Evolutionary conservation across 64 coral and sea anemone species (phyloP).

Genomic region (Trachythela sp.): DNA sequence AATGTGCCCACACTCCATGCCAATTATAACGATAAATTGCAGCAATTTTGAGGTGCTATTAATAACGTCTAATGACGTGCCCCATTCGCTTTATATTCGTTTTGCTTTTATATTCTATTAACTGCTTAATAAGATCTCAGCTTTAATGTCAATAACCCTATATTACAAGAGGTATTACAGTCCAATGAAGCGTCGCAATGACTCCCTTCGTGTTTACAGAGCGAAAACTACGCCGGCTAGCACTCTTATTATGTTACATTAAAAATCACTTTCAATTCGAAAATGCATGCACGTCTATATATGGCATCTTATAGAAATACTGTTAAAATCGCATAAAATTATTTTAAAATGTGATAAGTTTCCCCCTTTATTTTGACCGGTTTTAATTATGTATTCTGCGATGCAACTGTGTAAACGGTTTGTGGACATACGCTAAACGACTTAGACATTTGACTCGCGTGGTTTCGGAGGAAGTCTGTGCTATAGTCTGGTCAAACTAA

Average conservation of each 20-base stretch:
- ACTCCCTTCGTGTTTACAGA: background rate
- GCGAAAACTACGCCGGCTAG: background rate
- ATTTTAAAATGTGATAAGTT: background rate
- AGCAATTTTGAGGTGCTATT: background rate
- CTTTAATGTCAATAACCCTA: background rate
- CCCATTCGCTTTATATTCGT: background rate
- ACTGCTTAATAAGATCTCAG: conserved; percentile 8
- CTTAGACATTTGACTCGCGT: conserved; percentile 13
- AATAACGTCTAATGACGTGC: background rate
- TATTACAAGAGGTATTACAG: background rate
- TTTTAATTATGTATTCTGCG: background rate
- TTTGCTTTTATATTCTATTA: conserved; percentile 24
- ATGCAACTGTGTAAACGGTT: conserved; percentile 15
- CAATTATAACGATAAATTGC: background rate
- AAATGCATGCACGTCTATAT: background rate
- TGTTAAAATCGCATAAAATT: background rate
- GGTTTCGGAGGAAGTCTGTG: background rate
- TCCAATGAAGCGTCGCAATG: background rate
- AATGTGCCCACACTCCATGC: conserved; percentile 11
- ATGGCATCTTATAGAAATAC: background rate
- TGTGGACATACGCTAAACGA: conserved; percentile 23
- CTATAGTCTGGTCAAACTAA: background rate
- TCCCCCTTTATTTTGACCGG: background rate
- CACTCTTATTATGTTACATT: background rate
- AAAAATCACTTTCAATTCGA: background rate